phyloP scores from a whole-genome alignment of 2,888 invertebrate genomes.

The Ichneumoninae sp. region DNA sequence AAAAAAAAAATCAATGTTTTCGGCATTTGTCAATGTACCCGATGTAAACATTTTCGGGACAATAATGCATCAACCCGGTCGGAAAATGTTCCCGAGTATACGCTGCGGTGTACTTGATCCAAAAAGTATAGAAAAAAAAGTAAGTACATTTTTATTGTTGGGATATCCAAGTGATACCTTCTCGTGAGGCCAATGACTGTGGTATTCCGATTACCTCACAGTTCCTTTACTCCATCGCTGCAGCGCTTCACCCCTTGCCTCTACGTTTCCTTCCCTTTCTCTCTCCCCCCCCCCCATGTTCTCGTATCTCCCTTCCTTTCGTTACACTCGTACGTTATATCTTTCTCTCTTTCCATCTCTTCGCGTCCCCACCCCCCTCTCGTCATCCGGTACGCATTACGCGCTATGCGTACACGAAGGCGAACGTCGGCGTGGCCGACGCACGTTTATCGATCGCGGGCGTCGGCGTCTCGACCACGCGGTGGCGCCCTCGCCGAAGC shows the following conservation, averaged over 20 bases:
- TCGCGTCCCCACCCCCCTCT: slow-evolving; percentile 19
- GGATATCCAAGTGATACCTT: slow-evolving; percentile 1
- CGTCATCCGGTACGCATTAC: slow-evolving; percentile 63
- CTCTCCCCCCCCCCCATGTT: slow-evolving; percentile 6
- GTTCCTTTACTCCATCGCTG: slow-evolving; percentile 42
- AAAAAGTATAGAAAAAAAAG: background rate
- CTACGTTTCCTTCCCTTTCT: slow-evolving; percentile 43
- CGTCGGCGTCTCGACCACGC: slow-evolving; percentile 75
- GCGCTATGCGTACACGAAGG: slow-evolving; percentile 66
- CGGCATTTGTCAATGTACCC: no score
- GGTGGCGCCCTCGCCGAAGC: slow-evolving; percentile 80
- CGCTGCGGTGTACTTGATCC: background rate
- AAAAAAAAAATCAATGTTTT: no score
- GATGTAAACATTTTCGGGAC: background rate
- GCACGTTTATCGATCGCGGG: slow-evolving; percentile 82
- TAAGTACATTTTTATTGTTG: background rate
- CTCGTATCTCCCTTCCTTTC: slow-evolving; percentile 39
- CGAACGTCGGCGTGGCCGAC: slow-evolving; percentile 71
- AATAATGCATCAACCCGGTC: background rate
- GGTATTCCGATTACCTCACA: background rate
- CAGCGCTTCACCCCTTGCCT: slow-evolving; percentile 41
- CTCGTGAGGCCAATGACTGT: slow-evolving; percentile 23
- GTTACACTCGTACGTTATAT: slow-evolving; percentile 28
- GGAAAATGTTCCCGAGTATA: background rate
- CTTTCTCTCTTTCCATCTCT: slow-evolving; percentile 36